Evolutionary conservation across 2,888 invertebrate genomes (phyloP).

Genomic region (Machimus rusticus): DNA sequence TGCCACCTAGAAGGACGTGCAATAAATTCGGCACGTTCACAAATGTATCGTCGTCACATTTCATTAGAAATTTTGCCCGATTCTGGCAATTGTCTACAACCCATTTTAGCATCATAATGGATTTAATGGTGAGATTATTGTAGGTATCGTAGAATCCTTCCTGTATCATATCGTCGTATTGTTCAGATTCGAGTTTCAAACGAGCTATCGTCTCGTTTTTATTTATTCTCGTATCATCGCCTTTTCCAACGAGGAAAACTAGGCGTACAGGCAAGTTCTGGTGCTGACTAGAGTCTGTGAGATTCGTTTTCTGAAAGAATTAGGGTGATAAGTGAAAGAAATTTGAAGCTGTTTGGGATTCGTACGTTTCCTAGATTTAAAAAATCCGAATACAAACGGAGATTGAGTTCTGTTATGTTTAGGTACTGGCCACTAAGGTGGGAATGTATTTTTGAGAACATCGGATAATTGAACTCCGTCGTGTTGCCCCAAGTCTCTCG

Average conservation of each 20-base stretch:
- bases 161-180: constrained; percentile 80
- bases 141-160: constrained; percentile 85
- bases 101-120: constrained; percentile 85
- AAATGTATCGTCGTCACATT: constrained; percentile 88
- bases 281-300: constrained; percentile 47
- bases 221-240: constrained; percentile 42
- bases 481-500: constrained; percentile 63
- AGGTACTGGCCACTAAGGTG: constrained; percentile 57
- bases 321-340: neutral
- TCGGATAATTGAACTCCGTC: constrained; percentile 59
- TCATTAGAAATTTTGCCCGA: constrained; percentile 74
- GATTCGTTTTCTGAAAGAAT: constrained; percentile 35
- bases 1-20: constrained; percentile 63
- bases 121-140: constrained; percentile 86
- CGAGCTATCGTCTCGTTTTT: constrained; percentile 68
- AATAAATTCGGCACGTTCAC: constrained; percentile 78
- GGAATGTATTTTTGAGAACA: constrained; percentile 57
- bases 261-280: constrained; percentile 53
- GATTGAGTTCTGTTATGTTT: constrained; percentile 51
- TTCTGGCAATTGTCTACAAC: constrained; percentile 71
- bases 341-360: neutral
- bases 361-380: constrained; percentile 50
- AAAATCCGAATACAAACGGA: constrained; percentile 55
- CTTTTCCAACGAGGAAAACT: constrained; percentile 59
- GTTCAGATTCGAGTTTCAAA: constrained; percentile 72